phyloP scores from a whole-genome alignment of 2,113 vertebrate genomes.

The Pleuronectes platessa region DNA sequence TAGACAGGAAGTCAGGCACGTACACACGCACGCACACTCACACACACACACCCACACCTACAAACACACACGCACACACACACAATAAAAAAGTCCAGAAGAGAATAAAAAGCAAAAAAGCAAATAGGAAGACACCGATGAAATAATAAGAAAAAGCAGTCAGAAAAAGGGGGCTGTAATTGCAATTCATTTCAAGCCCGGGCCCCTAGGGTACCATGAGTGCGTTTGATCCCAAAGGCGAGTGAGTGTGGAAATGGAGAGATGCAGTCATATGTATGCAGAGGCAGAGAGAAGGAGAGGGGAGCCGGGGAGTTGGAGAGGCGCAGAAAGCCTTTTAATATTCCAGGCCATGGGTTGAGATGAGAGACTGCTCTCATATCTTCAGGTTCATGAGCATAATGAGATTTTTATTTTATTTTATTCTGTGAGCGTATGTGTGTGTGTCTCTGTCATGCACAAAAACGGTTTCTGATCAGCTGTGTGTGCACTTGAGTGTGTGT shows the following conservation, averaged over 20 bases:
- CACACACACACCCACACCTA: background rate
- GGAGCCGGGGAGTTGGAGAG: slow-evolving; percentile 31
- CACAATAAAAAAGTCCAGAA: background rate
- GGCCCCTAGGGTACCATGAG: slow-evolving; percentile 65
- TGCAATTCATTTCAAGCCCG: slow-evolving; percentile 91
- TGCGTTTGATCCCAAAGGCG: slow-evolving; percentile 76
- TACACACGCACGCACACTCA: background rate
- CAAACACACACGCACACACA: background rate
- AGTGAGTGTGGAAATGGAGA: slow-evolving; percentile 61
- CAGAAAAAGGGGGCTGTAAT: slow-evolving; percentile 87
- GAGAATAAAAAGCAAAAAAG: slow-evolving; percentile 20
- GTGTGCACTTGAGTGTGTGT: slow-evolving; percentile 23
- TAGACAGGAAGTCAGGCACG: background rate
- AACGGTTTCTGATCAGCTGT: slow-evolving; percentile 31
- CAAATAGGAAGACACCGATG: slow-evolving; percentile 51
- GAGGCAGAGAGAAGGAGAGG: slow-evolving; percentile 40
- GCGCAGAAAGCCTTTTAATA: slow-evolving; percentile 76
- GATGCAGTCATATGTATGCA: slow-evolving; percentile 72
- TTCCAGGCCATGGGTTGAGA: slow-evolving; percentile 76
- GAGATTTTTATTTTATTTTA: slow-evolving; percentile 80
- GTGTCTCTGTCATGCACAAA: slow-evolving; percentile 28
- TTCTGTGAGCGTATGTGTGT: slow-evolving; percentile 47
- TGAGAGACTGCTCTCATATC: slow-evolving; percentile 81
- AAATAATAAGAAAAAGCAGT: slow-evolving; percentile 84
- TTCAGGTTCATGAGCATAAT: slow-evolving; percentile 83